These are phyloP conservation scores for Catocala nupta DNA, from an alignment of 2,888 invertebrate species.

Conservation along the genomic window DNA sequence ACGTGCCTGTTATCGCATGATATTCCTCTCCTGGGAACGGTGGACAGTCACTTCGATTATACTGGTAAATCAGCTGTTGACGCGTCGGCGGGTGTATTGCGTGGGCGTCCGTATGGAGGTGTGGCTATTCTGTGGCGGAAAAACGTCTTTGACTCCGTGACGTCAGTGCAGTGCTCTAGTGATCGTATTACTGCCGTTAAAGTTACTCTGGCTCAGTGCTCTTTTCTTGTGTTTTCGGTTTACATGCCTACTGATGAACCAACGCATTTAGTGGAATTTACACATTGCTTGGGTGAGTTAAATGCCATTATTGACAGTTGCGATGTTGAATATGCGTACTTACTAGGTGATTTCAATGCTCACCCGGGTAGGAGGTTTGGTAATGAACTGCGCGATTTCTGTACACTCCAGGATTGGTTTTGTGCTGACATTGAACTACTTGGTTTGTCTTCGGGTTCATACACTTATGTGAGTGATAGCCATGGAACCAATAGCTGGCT, in stretches of 20 bases:
- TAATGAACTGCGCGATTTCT: conserved; percentile 2
- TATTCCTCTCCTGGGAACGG: too few species aligned
- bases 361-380: conserved; percentile 7
- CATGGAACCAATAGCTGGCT: conserved; percentile 22
- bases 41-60: too few species aligned
- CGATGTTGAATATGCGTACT: background rate
- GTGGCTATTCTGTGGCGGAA: too few species aligned
- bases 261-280: background rate
- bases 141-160: too few species aligned
- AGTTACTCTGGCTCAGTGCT: too few species aligned
- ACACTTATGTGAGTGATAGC: conserved; percentile 29
- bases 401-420: conserved; percentile 17
- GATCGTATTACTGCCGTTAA: too few species aligned
- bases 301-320: background rate
- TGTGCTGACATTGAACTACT: conserved; percentile 24
- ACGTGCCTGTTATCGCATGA: too few species aligned
- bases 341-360: background rate
- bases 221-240: too few species aligned
- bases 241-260: background rate
- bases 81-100: too few species aligned
- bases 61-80: too few species aligned
- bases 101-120: too few species aligned
- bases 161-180: too few species aligned
- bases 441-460: conserved; percentile 17
- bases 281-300: background rate